Evolutionary conservation across 2,797 vertebrate genomes (phyloP), one percentile per base, ranked within the genome.

Genomic region (Crocidura indochinensis): DNA sequence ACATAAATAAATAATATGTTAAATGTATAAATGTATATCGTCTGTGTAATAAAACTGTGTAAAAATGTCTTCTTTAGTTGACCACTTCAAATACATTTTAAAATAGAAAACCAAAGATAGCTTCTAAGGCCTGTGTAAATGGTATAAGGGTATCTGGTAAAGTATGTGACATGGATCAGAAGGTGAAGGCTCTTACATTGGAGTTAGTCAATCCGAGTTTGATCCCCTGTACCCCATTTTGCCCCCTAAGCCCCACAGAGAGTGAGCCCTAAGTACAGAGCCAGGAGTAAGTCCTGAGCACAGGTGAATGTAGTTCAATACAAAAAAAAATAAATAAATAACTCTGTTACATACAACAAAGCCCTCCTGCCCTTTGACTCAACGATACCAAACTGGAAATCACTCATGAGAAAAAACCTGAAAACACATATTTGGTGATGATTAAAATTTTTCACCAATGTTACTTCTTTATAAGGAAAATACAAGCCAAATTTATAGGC

Each of bases 381-480:
- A 27, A 49, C 56, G 46, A 82, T 65, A 38, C 68, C 26, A 81
- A 1, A 91, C 29, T 64, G 64, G 69, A 20, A 56, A 29, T 31
- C 60, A 69, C 84, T 80, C 29, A 60, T 7, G 15, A 88, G 20
- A 73, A 60, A 83, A 69, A 60, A 64, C 46, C n/a, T 27, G 2
- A 31, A 84, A 88, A 74, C 24, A 51, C 9, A 2, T 12, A 60
- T 60, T 60, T 29, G 88, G 62, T 64, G 76, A 64, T 51, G 31
- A 49, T 38, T 15, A 56, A 38, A 60, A 44, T 72, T 44, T 22
- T 27, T 89, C 60, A 81, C 6, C n/a, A 75, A 20, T 78, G 7
- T 67, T 72, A 27, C 24, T 20, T 60, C 69, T 17, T 69, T 79
- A 91, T 60, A 73, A 84, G 22, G 19, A 91, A 94, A 90, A 69